Percentiles rank a stretch among this genome's conserved stretches.
phyloP scores from a whole-genome alignment of 2,113 vertebrate genomes.

The Steatornis caripensis region DNA sequence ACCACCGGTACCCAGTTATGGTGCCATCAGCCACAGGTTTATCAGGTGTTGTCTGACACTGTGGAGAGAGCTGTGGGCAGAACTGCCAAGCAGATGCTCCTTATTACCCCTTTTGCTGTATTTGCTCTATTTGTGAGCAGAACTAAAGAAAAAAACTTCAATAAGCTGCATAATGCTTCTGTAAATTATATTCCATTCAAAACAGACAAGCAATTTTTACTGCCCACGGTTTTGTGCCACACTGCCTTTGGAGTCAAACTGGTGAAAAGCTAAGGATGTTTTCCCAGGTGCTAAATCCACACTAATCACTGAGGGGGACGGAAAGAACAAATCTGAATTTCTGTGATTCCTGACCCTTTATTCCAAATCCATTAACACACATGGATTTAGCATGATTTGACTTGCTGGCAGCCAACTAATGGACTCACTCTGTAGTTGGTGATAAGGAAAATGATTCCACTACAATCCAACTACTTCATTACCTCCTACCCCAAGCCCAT shows the following conservation, averaged over 20 bases:
- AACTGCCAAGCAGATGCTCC: background rate
- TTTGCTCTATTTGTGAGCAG: background rate
- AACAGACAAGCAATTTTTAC: background rate
- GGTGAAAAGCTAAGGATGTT: background rate
- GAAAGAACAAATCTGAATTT: background rate
- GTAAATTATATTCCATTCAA: background rate
- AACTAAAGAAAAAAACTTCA: background rate
- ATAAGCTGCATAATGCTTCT: background rate
- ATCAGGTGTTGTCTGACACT: background rate
- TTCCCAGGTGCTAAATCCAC: background rate
- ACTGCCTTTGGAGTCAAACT: background rate
- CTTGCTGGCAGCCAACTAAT: background rate
- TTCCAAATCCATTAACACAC: constrained; percentile 26
- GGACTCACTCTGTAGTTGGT: background rate
- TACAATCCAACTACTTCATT: background rate
- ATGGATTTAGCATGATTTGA: background rate
- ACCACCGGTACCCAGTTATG: background rate
- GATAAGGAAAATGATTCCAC: constrained; percentile 35
- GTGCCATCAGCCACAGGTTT: background rate
- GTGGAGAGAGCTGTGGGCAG: background rate
- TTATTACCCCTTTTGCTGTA: background rate
- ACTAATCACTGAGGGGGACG: background rate
- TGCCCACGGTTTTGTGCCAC: background rate
- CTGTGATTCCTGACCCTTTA: constrained; percentile 2
- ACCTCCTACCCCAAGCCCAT: background rate